These are phyloP conservation scores for Hydrochoerus hydrochaeris DNA, from an alignment of 2,113 vertebrate species.

Conservation along the genomic window DNA sequence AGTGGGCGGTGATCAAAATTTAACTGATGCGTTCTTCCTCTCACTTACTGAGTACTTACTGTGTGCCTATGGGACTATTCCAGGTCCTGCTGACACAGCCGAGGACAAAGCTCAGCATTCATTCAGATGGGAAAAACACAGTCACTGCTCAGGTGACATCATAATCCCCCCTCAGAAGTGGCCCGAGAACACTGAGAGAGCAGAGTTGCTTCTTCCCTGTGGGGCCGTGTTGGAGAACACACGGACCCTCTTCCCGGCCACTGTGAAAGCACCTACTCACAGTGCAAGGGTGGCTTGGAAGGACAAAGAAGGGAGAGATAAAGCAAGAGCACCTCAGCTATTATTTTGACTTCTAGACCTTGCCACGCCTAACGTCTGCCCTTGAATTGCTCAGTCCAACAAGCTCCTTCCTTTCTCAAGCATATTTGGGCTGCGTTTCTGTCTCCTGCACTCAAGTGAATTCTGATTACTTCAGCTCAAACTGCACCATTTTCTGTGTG, in stretches of 20 bases:
- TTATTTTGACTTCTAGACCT: neutral
- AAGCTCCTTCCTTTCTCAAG: neutral
- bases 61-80: neutral
- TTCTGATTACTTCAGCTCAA: neutral
- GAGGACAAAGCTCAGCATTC: neutral
- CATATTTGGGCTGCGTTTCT: constrained; percentile 1
- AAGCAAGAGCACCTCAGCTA: neutral
- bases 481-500: neutral
- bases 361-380: neutral
- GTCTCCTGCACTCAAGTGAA: neutral
- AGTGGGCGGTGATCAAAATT: neutral
- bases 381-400: neutral
- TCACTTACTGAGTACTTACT: neutral
- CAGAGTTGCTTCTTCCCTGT: neutral
- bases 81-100: neutral
- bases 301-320: neutral
- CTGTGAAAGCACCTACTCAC: neutral
- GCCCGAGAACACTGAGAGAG: neutral
- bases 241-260: neutral
- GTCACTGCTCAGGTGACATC: too few species aligned
- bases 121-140: neutral
- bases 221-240: neutral
- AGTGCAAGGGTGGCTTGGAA: neutral
- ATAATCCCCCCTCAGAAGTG: neutral
- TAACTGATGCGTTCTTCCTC: neutral